These are phyloP conservation scores for Tauraco erythrolophus DNA, from an alignment of 2,113 vertebrate genomes.

Conservation along the genomic window DNA sequence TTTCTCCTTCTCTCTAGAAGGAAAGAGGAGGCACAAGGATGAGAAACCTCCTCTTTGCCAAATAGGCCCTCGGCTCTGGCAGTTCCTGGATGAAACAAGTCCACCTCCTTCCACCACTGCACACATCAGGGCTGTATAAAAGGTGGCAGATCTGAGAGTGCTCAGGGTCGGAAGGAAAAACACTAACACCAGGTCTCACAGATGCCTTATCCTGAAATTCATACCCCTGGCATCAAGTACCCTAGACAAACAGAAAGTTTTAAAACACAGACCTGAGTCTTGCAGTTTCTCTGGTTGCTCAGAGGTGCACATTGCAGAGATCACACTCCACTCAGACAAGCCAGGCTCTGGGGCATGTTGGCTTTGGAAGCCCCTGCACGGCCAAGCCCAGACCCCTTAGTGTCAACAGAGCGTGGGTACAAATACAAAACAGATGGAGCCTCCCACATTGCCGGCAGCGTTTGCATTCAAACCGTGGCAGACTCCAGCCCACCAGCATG, in stretches of 20 bases:
- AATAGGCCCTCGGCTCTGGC: not conserved
- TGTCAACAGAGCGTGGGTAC: not conserved
- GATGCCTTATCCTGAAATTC: not conserved
- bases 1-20: not conserved
- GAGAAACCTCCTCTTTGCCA: not conserved
- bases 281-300: not conserved
- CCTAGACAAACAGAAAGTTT: not conserved
- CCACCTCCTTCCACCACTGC: not conserved
- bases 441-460: not conserved
- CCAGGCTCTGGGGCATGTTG: not conserved
- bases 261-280: not conserved
- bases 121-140: accelerated
- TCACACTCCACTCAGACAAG: not conserved
- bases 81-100: not conserved
- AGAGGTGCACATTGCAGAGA: not conserved
- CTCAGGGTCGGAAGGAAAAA: not conserved
- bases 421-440: not conserved
- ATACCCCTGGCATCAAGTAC: not conserved
- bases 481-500: not conserved
- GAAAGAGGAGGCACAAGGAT: not conserved
- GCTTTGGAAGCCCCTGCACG: not conserved
- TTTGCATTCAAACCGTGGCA: not conserved
- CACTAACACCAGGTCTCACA: not conserved
- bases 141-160: not conserved
- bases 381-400: not conserved